phyloP scores from a whole-genome alignment of 2,797 vertebrate genomes.

The Premnoplex brunnescens region DNA sequence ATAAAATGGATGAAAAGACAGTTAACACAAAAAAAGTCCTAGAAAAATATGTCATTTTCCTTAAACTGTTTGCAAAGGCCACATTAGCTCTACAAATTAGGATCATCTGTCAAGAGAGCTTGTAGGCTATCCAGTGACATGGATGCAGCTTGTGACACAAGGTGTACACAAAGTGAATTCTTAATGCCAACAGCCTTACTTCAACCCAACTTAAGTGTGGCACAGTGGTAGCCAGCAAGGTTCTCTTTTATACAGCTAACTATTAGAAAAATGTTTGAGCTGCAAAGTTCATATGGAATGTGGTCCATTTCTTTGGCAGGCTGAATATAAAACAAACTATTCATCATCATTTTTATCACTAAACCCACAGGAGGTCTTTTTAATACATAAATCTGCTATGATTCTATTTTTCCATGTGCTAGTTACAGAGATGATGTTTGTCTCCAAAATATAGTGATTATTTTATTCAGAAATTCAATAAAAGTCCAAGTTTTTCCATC shows the following conservation, averaged over 20 bases:
- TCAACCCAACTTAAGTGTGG: not conserved
- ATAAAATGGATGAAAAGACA: not conserved
- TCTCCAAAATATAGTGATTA: not conserved
- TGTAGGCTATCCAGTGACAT: not conserved
- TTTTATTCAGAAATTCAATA: not conserved
- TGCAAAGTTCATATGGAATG: not conserved
- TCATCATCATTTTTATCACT: not conserved
- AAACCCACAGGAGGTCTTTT: not conserved
- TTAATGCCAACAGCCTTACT: not conserved
- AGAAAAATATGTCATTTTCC: not conserved
- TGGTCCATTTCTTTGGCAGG: not conserved
- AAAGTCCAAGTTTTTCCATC: not conserved
- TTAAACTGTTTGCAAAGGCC: not conserved
- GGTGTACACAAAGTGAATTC: not conserved
- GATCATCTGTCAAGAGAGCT: not conserved
- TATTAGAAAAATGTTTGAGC: not conserved
- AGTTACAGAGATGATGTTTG: not conserved
- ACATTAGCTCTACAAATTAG: not conserved
- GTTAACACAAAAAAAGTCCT: not conserved
- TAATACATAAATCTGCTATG: not conserved
- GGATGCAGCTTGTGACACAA: not conserved
- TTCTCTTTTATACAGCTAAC: not conserved
- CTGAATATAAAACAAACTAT: not conserved
- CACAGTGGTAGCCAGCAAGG: not conserved
- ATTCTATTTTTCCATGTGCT: not conserved